Conservation (phyloP, 2,797 vertebrate genomes). For the Denticeps clupeoides region DNA sequence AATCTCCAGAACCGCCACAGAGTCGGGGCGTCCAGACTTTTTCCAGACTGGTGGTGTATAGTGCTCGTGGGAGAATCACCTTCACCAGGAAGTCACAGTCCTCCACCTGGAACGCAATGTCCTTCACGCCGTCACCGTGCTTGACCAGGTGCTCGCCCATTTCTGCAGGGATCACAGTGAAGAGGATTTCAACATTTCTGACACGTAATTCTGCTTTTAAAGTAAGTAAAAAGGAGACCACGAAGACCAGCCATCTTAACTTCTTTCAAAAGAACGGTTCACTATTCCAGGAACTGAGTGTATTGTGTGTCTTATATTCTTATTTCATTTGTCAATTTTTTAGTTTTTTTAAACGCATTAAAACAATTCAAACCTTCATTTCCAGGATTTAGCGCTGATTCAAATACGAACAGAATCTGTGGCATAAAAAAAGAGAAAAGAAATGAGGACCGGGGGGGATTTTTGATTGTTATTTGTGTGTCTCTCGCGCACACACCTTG, state of each 20-base stretch:
- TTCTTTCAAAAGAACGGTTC: too few species aligned
- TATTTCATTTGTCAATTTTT: too few species aligned
- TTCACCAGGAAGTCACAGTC: constrained; percentile 67
- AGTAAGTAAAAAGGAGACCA: background rate
- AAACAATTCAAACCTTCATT: constrained; percentile 46
- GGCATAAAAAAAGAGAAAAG: background rate
- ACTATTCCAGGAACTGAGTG: too few species aligned
- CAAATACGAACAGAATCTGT: constrained; percentile 64
- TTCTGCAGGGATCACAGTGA: constrained; percentile 38
- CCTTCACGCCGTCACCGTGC: constrained; percentile 69
- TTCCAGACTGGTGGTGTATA: too few species aligned
- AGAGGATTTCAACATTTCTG: background rate
- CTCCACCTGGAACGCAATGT: constrained; percentile 69
- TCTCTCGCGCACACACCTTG: constrained; percentile 45
- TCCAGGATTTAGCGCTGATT: constrained; percentile 65
- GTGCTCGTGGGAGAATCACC: constrained; percentile 54
- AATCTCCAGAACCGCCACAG: too few species aligned
- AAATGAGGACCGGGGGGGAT: background rate
- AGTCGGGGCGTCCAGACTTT: too few species aligned
- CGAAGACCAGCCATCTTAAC: too few species aligned
- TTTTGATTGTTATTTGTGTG: background rate
- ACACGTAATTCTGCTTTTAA: background rate
- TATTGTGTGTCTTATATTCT: too few species aligned
- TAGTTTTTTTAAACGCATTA: background rate
- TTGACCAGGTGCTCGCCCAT: constrained; percentile 60